Conservation (phyloP, 2,888 invertebrate species). For the Malachius bipustulatus region DNA sequence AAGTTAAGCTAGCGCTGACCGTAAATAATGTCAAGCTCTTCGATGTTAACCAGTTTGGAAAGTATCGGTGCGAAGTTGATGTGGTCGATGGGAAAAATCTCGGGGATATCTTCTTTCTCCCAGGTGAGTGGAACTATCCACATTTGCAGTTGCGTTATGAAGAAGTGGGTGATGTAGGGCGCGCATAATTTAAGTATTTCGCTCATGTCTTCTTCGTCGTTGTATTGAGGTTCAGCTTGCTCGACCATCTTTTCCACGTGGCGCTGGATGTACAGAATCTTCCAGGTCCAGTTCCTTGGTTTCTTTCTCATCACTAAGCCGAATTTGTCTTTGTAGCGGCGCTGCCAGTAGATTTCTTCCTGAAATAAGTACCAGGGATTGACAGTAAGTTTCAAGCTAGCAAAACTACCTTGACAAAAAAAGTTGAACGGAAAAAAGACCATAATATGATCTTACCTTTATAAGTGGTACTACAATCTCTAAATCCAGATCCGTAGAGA, state of each 20-base stretch:
- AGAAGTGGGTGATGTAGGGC: conserved; percentile 42
- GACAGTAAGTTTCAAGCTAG: too few relatives aligned
- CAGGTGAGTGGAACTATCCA: conserved; percentile 40
- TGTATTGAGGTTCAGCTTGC: conserved; percentile 33
- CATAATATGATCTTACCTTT: too few relatives aligned
- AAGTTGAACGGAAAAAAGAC: too few relatives aligned
- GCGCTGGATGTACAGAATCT: conserved; percentile 33
- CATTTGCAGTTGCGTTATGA: conserved; percentile 42
- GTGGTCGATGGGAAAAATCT: conserved; percentile 40
- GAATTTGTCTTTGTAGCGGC: conserved; percentile 37
- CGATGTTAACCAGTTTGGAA: conserved; percentile 36
- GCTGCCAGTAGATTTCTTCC: conserved; percentile 53
- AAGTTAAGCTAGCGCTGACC: too few relatives aligned
- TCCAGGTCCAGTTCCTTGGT: conserved; percentile 32
- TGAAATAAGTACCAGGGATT: too few relatives aligned
- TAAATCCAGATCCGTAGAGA: conserved; percentile 47
- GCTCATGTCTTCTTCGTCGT: conserved; percentile 31
- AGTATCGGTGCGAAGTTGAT: conserved; percentile 47
- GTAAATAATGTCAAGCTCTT: conserved; percentile 39
- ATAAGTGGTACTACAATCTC: conserved; percentile 44
- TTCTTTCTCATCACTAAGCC: conserved; percentile 22
- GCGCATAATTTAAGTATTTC: conserved; percentile 31
- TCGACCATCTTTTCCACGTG: conserved; percentile 32
- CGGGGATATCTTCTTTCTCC: conserved; percentile 33
- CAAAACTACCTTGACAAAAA: too few relatives aligned